These are phyloP conservation scores for Tetheella fluctuosa DNA, from an alignment of 2,888 invertebrate species.

Conservation along the genomic window DNA sequence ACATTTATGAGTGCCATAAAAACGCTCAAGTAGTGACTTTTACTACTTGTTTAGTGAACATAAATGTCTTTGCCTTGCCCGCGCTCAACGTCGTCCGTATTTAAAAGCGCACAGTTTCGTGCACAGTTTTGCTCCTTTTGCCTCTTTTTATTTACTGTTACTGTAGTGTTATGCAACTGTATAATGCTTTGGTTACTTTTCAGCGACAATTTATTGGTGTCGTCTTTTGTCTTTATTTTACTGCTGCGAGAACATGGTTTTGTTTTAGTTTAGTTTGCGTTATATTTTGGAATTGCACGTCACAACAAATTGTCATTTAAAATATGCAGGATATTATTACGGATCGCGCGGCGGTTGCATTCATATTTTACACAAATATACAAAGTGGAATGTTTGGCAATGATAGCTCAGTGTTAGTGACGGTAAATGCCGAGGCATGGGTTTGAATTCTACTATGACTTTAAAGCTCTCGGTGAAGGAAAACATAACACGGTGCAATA, in stretches of 20 bases:
- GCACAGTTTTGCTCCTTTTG: slow-evolving; percentile 78
- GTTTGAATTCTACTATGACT: slow-evolving; percentile 42
- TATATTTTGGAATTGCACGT: slow-evolving; percentile 54
- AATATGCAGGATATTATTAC: slow-evolving; percentile 10
- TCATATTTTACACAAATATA: too few species aligned
- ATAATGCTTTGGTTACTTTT: slow-evolving; percentile 82
- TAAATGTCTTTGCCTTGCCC: slow-evolving; percentile 85
- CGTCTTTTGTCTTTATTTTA: slow-evolving; percentile 80
- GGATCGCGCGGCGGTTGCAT: slow-evolving; percentile 20
- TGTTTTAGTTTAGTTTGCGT: slow-evolving; percentile 65
- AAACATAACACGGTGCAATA: too few species aligned
- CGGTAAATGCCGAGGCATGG: not conserved
- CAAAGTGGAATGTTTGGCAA: too few species aligned
- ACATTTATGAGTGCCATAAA: slow-evolving; percentile 85
- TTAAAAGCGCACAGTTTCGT: slow-evolving; percentile 83
- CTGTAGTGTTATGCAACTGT: slow-evolving; percentile 82
- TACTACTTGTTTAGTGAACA: slow-evolving; percentile 86
- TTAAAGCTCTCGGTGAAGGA: slow-evolving; percentile 11
- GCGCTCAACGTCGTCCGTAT: slow-evolving; percentile 81
- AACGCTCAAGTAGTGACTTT: slow-evolving; percentile 85
- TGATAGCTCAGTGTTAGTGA: too few species aligned
- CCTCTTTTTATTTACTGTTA: slow-evolving; percentile 80
- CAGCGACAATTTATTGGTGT: slow-evolving; percentile 76
- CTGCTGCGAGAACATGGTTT: slow-evolving; percentile 67
- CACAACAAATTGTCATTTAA: slow-evolving; percentile 40